Evolutionary conservation across 2,113 vertebrate species (phyloP), one percentile per base, ranked within the genome.

Genomic region (Capra hircus): DNA sequence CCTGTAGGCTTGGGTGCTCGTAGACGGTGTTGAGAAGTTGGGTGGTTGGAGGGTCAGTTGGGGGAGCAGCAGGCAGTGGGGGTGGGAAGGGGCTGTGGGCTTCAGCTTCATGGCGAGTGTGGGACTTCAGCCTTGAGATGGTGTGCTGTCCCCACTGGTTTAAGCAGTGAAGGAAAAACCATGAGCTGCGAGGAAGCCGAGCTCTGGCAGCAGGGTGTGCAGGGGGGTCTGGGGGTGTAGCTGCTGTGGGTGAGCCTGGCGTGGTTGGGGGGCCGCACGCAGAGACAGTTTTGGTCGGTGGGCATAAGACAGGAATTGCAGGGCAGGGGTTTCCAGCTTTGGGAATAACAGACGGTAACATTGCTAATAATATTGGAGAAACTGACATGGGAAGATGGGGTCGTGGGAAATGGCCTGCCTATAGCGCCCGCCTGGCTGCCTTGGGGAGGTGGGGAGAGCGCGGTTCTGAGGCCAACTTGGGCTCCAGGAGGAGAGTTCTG

Each of bases 331-430:
- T 67, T 48, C 55, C 33, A 11, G 14, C 77, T 95, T 59, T 91
- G 27, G 64, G 40, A 43, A 45, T 48, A 40, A 80, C 36, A 28
- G 43, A 33, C 6, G 7, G 27, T 45, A 25, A 17, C 21, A 27
- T 17, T 53, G 15, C 52, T 53, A 53, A 53, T 53, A 53, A 53
- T 53, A 6, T 53, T 53, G 52, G 52, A 53, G 43, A 10, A 28
- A 57, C 78, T 5, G n/a, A 9, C 59, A 0, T 2, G 9, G 91
- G 16, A 50, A 71, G 50, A 43, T 7, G 6, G 53, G 86, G 3
- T 30, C 0, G 4, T 6, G 23, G 36, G n/a, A 17, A 6, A 11
- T 7, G 5, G 17, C 52, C 3, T 0, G 16, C 78, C 30, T 6
- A 2, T 33, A 12, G 80, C 30, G 1, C 81, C 80, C 2, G 2